Evolutionary conservation across 2,888 invertebrate genomes (phyloP).

Genomic region (Campoplex capitator): DNA sequence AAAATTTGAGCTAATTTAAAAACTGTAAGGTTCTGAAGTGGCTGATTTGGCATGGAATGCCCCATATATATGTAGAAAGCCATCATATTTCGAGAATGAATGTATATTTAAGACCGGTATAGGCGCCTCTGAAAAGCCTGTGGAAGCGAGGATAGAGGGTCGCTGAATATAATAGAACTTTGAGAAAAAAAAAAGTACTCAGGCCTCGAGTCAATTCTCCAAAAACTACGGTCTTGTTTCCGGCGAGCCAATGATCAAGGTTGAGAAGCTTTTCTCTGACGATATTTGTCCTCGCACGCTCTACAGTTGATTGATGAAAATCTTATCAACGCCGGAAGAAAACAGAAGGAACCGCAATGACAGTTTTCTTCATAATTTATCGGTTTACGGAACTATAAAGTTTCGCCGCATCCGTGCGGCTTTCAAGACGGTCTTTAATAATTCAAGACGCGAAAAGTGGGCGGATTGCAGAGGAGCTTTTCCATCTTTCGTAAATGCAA

Average conservation of each 20-base stretch:
- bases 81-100: neutral
- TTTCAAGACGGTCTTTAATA: neutral
- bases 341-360: no score
- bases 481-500: conserved; percentile 43
- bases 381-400: neutral
- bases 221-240: neutral
- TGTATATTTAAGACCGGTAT: neutral
- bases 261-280: no score
- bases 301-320: no score
- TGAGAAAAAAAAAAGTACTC: neutral
- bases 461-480: neutral
- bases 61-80: neutral
- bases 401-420: neutral
- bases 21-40: no score
- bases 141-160: no score
- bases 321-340: no score
- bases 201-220: neutral
- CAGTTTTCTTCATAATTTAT: neutral
- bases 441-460: neutral
- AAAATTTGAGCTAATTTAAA: no score
- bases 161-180: neutral
- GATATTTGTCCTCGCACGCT: no score
- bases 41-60: no score
- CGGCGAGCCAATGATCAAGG: no score
- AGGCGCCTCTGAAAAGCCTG: neutral